Evolutionary conservation across 2,113 vertebrate species (phyloP).

Genomic region (Casuarius casuarius): DNA sequence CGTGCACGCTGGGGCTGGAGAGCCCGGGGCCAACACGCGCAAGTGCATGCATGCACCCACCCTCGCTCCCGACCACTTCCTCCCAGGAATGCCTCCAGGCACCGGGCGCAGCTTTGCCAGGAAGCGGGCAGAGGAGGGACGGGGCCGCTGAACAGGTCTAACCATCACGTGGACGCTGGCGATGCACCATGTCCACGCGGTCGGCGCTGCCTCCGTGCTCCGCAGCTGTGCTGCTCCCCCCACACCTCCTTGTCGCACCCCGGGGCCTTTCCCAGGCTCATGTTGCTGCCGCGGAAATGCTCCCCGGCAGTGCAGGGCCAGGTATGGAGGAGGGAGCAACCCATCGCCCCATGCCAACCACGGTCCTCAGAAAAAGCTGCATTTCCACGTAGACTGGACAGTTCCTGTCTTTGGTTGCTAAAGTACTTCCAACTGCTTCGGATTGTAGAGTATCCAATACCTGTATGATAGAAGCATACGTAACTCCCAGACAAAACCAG

Average conservation of each 20-base stretch:
- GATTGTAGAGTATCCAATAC: neutral
- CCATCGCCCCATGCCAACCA: neutral
- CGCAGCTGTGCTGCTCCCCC: neutral
- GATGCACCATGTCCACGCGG: neutral
- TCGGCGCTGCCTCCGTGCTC: accelerated
- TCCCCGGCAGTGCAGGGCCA: accelerated
- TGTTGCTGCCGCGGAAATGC: neutral
- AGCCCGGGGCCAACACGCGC: neutral
- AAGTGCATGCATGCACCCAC: neutral
- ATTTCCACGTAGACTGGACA: neutral
- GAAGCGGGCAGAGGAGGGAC: neutral
- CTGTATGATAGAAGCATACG: neutral
- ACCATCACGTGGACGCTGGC: accelerated
- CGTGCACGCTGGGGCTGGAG: neutral
- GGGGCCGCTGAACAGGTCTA: neutral
- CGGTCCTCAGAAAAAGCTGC: neutral
- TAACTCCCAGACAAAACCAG: neutral
- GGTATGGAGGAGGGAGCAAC: neutral
- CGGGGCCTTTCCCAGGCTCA: neutral
- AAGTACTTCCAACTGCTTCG: neutral
- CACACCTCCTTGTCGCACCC: accelerated
- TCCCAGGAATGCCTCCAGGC: neutral
- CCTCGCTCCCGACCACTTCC: neutral
- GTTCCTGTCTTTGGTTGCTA: neutral
- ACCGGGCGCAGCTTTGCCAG: accelerated